Conservation (phyloP, 1,140 invertebrate genomes). For the Heliconius melpomene region DNA sequence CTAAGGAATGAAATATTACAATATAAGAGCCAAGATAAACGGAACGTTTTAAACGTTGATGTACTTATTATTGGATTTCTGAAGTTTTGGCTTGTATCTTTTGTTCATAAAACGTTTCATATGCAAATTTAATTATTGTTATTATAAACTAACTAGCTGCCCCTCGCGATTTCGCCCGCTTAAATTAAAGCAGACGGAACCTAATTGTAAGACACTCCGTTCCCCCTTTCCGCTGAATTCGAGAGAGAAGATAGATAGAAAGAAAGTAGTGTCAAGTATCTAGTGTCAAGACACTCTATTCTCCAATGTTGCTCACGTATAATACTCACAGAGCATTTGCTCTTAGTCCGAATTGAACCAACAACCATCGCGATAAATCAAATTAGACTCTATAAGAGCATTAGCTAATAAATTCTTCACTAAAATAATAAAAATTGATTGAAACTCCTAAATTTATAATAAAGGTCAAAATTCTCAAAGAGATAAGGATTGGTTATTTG, state of each 20-base stretch:
- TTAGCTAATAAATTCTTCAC: too few relatives aligned
- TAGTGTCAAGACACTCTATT: too few relatives aligned
- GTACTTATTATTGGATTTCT: background rate
- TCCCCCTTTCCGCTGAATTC: too few relatives aligned
- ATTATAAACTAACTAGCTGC: background rate
- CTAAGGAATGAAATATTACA: background rate
- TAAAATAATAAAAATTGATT: background rate
- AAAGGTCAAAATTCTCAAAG: background rate
- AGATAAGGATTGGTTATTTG: background rate
- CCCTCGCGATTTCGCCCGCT: too few relatives aligned
- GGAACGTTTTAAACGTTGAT: background rate
- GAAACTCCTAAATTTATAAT: background rate
- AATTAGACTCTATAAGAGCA: too few relatives aligned
- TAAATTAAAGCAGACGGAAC: too few relatives aligned
- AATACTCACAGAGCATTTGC: too few relatives aligned
- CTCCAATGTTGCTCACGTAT: too few relatives aligned
- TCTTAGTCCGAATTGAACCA: background rate
- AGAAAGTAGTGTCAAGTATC: too few relatives aligned
- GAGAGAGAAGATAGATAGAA: too few relatives aligned
- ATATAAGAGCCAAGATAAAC: background rate
- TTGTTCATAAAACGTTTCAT: background rate
- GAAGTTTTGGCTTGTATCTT: background rate
- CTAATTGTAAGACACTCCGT: too few relatives aligned
- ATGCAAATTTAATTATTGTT: background rate
- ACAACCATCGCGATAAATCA: background rate